A percentile compares a stretch with the other conserved stretches of the same genome.
These are phyloP conservation scores for Turritopsis rubra DNA, from an alignment of 30 jellyfish, hydroid and myxozoan species.

Conservation along the genomic window DNA sequence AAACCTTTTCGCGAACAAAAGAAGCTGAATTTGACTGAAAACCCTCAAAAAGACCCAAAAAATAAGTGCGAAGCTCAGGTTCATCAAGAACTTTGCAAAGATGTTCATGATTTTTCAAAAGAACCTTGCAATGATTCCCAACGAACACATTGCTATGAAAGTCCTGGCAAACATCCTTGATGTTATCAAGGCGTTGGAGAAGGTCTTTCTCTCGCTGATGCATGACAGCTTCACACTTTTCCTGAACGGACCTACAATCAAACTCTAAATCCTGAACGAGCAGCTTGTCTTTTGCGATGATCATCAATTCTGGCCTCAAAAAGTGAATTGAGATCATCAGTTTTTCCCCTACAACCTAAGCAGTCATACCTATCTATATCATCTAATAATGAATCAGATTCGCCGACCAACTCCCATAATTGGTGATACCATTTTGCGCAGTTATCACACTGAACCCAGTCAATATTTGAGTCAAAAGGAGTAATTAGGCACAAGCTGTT, in stretches of 20 bases:
- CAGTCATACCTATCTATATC: neutral
- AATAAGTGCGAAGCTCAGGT: neutral
- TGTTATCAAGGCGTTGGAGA: too few relatives aligned
- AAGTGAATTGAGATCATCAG: neutral
- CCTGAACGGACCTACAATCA: neutral
- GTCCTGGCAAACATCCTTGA: too few relatives aligned
- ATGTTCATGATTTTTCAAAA: neutral
- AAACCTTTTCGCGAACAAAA: neutral
- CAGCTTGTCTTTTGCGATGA: neutral
- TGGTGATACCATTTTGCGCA: neutral
- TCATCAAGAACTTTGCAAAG: constrained; percentile 39
- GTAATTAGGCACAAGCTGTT: neutral
- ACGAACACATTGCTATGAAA: too few relatives aligned
- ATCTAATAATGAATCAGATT: neutral
- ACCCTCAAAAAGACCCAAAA: neutral
- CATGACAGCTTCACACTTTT: constrained; percentile 3
- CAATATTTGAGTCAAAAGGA: neutral
- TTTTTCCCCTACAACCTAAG: neutral
- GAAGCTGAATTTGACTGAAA: neutral
- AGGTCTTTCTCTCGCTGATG: constrained; percentile 2
- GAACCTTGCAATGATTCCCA: too few relatives aligned
- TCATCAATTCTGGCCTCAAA: neutral
- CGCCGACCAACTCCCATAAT: neutral
- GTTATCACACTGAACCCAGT: neutral
- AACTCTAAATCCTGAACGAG: neutral